These are phyloP conservation scores for Aporrectodea caliginosa DNA, from an alignment of 1,140 invertebrate species.

Conservation along the genomic window DNA sequence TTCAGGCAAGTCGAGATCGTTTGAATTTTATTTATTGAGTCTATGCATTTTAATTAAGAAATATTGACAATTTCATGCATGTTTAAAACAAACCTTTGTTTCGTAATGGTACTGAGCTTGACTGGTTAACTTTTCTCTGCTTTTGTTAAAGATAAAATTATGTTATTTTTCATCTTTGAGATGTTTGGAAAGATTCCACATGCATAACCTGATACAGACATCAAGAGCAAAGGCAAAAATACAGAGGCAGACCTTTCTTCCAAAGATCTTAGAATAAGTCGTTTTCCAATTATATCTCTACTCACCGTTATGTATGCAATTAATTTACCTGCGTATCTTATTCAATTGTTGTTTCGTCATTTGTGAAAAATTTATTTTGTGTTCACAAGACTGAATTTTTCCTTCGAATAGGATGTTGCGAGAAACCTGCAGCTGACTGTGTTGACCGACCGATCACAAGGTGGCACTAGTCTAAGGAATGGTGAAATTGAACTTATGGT, in stretches of 20 bases:
- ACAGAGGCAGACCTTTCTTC: no score
- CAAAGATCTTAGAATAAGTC: no score
- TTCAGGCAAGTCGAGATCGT: slow-evolving; percentile 45
- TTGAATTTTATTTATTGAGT: not conserved
- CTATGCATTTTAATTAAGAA: not conserved
- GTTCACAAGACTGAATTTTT: slow-evolving; percentile 64
- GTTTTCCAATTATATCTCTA: no score
- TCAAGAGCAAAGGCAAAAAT: no score
- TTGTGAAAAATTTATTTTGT: slow-evolving; percentile 51
- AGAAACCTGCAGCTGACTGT: slow-evolving; percentile 60
- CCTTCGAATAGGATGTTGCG: slow-evolving; percentile 40
- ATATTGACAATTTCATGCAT: not conserved
- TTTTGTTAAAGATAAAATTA: no score
- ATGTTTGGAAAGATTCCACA: not conserved
- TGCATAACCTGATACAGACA: no score
- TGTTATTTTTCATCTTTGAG: no score
- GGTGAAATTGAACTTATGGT: slow-evolving; percentile 64
- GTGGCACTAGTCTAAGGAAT: slow-evolving; percentile 72
- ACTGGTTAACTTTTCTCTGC: no score
- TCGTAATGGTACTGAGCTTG: not conserved
- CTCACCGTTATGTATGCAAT: no score
- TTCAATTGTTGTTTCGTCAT: not conserved
- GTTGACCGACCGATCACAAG: slow-evolving; percentile 81
- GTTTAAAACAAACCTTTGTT: not conserved
- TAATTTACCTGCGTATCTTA: no score